Conservation (phyloP, 1,140 invertebrate genomes). For the Leptopilina boulardi region DNA sequence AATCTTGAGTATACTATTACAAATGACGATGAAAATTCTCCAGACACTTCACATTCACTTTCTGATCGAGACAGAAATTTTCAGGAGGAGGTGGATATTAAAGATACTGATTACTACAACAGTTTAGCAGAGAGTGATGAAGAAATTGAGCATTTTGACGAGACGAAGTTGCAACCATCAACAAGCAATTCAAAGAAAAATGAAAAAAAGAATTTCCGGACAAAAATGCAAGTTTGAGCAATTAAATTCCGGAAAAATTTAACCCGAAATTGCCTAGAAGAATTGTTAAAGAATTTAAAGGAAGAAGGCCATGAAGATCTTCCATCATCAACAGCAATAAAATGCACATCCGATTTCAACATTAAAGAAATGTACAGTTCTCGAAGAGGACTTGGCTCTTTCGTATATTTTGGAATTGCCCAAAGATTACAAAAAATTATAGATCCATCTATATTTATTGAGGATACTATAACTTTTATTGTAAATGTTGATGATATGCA, state of each 20-base stretch:
- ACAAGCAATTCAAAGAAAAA: background rate
- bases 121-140: background rate
- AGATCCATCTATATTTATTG: background rate
- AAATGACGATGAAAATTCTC: background rate
- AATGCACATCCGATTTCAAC: background rate
- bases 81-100: background rate
- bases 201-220: background rate
- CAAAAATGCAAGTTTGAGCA: background rate
- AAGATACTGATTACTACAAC: background rate
- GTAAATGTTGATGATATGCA: background rate
- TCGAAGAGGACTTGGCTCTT: conserved; percentile 9
- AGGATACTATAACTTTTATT: background rate
- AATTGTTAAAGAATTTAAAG: conserved; percentile 26
- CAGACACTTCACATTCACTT: background rate
- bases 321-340: background rate
- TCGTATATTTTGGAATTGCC: background rate
- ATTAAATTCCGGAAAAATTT: background rate
- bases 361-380: background rate
- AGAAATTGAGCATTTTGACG: background rate
- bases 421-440: background rate
- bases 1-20: too few relatives aligned
- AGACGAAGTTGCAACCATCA: background rate
- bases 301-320: conserved; percentile 26
- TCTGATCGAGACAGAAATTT: background rate
- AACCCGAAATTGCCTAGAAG: conserved; percentile 35